Evolutionary conservation across 2,797 vertebrate species (phyloP).

Genomic region (Gambusia yucatana): DNA sequence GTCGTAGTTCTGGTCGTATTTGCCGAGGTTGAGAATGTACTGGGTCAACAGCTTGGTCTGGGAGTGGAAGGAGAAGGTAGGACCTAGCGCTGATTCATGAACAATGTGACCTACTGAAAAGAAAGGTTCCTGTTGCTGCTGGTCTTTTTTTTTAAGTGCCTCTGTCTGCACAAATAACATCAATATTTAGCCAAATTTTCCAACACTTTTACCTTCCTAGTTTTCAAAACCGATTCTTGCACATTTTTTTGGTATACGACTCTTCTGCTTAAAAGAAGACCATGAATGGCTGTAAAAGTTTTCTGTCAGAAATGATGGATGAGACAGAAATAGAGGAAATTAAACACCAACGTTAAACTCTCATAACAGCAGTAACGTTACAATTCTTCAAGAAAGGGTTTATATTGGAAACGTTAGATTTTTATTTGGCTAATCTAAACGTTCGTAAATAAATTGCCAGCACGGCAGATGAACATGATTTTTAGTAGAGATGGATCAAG

Average conservation of each 20-base stretch:
- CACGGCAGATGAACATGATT: not conserved
- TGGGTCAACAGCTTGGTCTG: conserved; percentile 99
- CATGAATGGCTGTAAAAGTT: not conserved
- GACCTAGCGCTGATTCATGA: not conserved
- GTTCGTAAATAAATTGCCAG: not conserved
- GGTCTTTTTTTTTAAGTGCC: not conserved
- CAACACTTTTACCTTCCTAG: not conserved
- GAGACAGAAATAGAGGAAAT: not conserved
- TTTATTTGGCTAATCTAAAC: not conserved
- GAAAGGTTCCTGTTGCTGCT: no score
- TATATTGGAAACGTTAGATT: not conserved
- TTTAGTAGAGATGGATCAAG: not conserved
- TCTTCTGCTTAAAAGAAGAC: not conserved
- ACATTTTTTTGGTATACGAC: not conserved
- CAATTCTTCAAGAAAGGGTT: not conserved
- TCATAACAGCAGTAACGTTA: not conserved
- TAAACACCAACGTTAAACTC: not conserved
- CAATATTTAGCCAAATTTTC: not conserved
- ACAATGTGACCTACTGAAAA: not conserved
- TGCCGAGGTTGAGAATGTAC: conserved; percentile 97
- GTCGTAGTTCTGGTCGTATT: conserved; percentile 99
- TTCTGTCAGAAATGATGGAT: not conserved
- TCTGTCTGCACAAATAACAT: not conserved
- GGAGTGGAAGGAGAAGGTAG: not conserved
- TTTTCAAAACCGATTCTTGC: not conserved